Evolutionary conservation across 2,113 vertebrate species (phyloP).

Genomic region (Ceyx margarethae): DNA sequence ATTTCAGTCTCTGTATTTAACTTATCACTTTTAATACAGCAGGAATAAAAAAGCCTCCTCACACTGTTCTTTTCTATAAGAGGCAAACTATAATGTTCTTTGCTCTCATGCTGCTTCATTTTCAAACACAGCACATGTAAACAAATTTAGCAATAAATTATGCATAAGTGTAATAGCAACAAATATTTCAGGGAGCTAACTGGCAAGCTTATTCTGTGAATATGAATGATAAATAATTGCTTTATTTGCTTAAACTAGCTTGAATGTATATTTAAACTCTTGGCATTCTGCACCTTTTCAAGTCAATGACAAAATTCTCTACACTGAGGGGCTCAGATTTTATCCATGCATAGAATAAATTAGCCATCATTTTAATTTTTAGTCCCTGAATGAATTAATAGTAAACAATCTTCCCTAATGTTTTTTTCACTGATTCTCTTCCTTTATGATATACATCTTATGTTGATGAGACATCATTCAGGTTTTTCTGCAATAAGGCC

Average conservation of each 20-base stretch:
- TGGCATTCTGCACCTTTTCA: neutral
- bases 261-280: neutral
- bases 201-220: slow-evolving; percentile 46
- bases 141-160: slow-evolving; percentile 65
- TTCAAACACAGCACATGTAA: slow-evolving; percentile 46
- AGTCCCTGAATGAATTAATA: neutral
- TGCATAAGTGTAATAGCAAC: slow-evolving; percentile 36
- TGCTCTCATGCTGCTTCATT: slow-evolving; percentile 51
- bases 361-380: neutral
- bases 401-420: neutral
- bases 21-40: slow-evolving; percentile 11
- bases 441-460: neutral
- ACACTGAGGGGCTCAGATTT: neutral
- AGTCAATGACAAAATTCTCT: slow-evolving; percentile 7
- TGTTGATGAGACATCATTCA: neutral
- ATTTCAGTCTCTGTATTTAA: slow-evolving; percentile 8
- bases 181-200: slow-evolving; percentile 58
- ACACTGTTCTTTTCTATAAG: slow-evolving; percentile 23
- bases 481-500: neutral
- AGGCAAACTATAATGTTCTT: slow-evolving; percentile 33
- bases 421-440: neutral
- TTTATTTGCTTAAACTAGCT: slow-evolving; percentile 24
- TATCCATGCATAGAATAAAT: neutral
- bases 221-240: slow-evolving; percentile 47
- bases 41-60: neutral